Base-by-base conservation (phyloP, 2,888 invertebrate species). In the Strigamia crassipes region DNA sequence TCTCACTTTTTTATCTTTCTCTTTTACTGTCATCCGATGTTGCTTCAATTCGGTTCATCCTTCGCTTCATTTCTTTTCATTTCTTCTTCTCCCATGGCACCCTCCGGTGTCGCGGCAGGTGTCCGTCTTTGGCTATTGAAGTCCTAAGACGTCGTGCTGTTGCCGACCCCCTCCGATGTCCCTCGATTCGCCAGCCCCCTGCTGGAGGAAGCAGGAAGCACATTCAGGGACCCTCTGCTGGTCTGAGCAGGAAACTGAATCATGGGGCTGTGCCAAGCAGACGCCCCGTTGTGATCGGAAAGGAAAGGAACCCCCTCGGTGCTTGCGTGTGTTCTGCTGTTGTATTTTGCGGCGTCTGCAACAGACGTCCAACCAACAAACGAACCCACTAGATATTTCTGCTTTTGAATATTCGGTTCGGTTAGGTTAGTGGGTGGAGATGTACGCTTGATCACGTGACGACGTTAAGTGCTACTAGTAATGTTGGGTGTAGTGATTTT, bases 121-220 rank as follows among this genome's bases (percentile, higher is more conserved):
- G 81, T 66, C 66, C 81, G 12, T 13, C 51, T 42, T 27, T 73
- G 23, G 80, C 56, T 31, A 51, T 42, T 80, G 80, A 80, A 80
- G 80, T 15, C 13, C 34, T 8, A 31, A 23, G 73, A 31, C 23
- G 13, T 73, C 73, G 73, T 73, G 73, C 73, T 73, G 73, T 73
- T 80, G 80, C 80, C 23, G 80, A 51, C 80, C 80, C 51, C 80
- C 80, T 31, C 31, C 41, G 80, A 46, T 4, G 15, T 31, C 21
- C 51, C 51, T 51, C 42, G 51, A 46, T 46, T 51, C 51, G 34
- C 27, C 73, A 10, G 18, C 66, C 81, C 66, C 81, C 81, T 66
- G 81, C 61, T 66, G 81, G 61, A 61, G 66, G 81, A 81, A 81
- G 81, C 81, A 81, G 81, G 81, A 81, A 81, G 42, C 81, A 34